Base-by-base conservation (phyloP, 2,888 invertebrate species). In the Plusia festucae region DNA sequence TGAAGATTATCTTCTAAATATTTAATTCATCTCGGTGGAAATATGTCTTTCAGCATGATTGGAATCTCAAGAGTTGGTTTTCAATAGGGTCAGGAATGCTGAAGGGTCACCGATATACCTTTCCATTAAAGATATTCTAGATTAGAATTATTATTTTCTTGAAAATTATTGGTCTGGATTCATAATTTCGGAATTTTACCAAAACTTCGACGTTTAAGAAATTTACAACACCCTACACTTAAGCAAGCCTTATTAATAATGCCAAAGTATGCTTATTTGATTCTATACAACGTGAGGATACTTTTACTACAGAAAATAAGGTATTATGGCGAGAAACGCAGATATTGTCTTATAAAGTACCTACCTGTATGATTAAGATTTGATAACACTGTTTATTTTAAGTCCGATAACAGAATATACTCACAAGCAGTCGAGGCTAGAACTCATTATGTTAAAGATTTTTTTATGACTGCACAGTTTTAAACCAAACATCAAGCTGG, bases 41-140 rank as follows among this genome's bases (percentile, higher is more conserved):
- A 57, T 56, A 62, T 52, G 52, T 52, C 51, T 62, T 62, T 56
- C 62, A 57, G 78, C 81, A 86, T 84, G 84, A 83, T 83, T 81
- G 87, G 87, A 78, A 90, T 90, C 71, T 81, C 34, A 62, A 44
- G 85, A 83, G 83, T 85, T 82, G 87, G 86, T 86, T 86, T 85
- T 69, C 82, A 84, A 80, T 67, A 81, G 82, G 88, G 81, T 77
- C 79, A 62, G 85, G 85, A 85, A 86, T 85, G 84, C 81, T 68
- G 79, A 78, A 81, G 82, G 85, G 85, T 82, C 56, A 27, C 15
- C 82, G 78, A 78, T 78, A 78, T 87, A 13, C 46, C 46, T 49
- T 20, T 20, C 46, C 40, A 13, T n/a, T 4, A 40, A 40, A 6
- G 40, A 15, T 34, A 34, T 34, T 34, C 34, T 34, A 34, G 34